phyloP scores from a whole-genome alignment of 35 echinoderm and acorn worm genomes.

The Lytechinus variegatus region DNA sequence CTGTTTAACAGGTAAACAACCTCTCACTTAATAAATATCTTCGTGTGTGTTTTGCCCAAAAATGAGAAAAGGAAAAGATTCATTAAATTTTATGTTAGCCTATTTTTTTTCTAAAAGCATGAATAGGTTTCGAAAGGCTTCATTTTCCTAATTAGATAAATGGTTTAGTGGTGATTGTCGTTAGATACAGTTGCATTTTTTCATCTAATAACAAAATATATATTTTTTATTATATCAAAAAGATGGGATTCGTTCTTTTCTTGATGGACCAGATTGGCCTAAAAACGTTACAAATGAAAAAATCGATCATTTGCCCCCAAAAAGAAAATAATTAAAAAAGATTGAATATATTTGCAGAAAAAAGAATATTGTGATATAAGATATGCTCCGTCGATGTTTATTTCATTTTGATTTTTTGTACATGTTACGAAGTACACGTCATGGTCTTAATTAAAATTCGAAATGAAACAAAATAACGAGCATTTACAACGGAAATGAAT shows the following conservation, averaged over 20 bases:
- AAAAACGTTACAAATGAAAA: not conserved
- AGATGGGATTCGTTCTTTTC: not conserved
- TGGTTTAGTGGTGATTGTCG: not conserved
- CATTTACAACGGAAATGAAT: no score
- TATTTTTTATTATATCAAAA: not conserved
- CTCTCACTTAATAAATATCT: not conserved
- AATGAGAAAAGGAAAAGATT: not conserved
- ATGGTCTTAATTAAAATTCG: no score
- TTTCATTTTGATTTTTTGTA: no score
- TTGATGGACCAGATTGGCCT: not conserved
- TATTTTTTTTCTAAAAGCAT: not conserved
- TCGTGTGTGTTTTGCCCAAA: constrained; percentile 4
- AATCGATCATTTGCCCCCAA: no score
- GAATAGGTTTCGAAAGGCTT: not conserved
- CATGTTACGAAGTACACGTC: no score
- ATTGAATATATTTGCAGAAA: no score
- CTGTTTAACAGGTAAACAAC: constrained; percentile 23
- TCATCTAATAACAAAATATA: no score
- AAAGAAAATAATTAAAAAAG: no score
- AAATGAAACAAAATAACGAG: no score
- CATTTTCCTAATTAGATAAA: not conserved
- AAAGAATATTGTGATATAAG: no score
- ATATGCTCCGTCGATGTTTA: no score
- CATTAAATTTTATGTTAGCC: not conserved
- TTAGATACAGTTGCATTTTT: not conserved